These are phyloP conservation scores for Paedocypris sp. DNA, from an alignment of 2,113 vertebrate genomes.

Conservation along the genomic window DNA sequence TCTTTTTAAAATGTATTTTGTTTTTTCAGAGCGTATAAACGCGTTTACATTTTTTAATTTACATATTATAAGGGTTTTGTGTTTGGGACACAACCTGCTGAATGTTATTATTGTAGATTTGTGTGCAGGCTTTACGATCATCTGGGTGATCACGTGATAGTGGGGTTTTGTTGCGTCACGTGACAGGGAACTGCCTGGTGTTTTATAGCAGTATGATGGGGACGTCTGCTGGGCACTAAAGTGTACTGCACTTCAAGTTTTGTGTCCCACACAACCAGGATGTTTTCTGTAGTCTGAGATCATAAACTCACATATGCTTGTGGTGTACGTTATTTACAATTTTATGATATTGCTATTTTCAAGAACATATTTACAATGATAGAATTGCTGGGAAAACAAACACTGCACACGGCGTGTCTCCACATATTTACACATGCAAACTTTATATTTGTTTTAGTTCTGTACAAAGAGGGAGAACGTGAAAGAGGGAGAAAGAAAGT, in stretches of 20 bases:
- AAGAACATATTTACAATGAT: too few species aligned
- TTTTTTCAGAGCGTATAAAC: too few species aligned
- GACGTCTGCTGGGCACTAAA: conserved; percentile 19
- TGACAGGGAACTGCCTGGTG: background rate
- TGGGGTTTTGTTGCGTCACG: background rate
- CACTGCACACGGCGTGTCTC: too few species aligned
- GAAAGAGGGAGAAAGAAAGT: too few species aligned
- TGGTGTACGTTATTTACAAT: too few species aligned
- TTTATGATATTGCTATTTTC: too few species aligned
- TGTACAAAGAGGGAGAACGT: too few species aligned
- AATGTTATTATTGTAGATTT: background rate
- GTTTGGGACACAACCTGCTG: background rate
- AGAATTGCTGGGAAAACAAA: too few species aligned
- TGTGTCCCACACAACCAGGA: too few species aligned
- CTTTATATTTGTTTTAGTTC: too few species aligned
- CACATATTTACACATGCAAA: too few species aligned
- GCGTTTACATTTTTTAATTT: background rate
- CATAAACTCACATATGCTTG: background rate
- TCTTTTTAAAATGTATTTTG: too few species aligned
- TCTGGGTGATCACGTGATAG: background rate
- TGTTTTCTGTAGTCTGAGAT: background rate
- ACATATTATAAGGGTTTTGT: background rate
- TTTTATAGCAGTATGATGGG: background rate
- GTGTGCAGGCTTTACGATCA: background rate
- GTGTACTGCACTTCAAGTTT: background rate